Evolutionary conservation across 2,888 invertebrate genomes (phyloP).

Genomic region (Drosophila austrosaltans): DNA sequence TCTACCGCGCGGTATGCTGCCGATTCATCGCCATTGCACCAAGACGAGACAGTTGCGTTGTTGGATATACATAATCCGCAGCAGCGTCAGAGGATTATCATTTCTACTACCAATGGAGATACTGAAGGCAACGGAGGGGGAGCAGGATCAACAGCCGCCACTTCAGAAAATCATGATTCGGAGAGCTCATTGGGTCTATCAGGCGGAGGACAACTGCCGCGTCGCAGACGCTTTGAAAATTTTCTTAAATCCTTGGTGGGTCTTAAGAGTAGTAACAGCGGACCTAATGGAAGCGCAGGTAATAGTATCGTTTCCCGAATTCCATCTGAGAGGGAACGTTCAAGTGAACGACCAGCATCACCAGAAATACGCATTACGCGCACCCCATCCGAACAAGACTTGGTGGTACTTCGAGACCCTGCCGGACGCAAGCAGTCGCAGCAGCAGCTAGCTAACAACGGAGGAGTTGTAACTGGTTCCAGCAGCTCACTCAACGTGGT

Average conservation of each 20-base stretch:
- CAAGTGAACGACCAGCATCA: slow-evolving; percentile 71
- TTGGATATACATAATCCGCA: slow-evolving; percentile 75
- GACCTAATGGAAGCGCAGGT: slow-evolving; percentile 27
- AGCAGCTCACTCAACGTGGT: slow-evolving; percentile 82
- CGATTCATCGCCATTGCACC: slow-evolving; percentile 54
- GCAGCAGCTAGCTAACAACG: slow-evolving; percentile 56
- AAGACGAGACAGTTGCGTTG: slow-evolving; percentile 81
- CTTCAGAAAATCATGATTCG: slow-evolving; percentile 46
- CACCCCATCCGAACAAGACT: slow-evolving; percentile 82
- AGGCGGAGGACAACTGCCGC: slow-evolving; percentile 80
- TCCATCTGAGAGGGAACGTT: slow-evolving; percentile 39
- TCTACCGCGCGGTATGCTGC: slow-evolving; percentile 57
- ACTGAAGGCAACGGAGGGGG: slow-evolving; percentile 37
- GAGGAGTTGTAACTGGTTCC: slow-evolving; percentile 73
- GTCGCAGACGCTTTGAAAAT: slow-evolving; percentile 82
- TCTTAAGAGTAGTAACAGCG: slow-evolving; percentile 69
- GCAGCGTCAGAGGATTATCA: slow-evolving; percentile 80
- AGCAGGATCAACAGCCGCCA: slow-evolving; percentile 14
- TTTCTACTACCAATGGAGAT: slow-evolving; percentile 71
- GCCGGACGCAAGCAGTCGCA: slow-evolving; percentile 60
- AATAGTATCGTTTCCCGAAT: slow-evolving; percentile 29
- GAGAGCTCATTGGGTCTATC: slow-evolving; percentile 80
- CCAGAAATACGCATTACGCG: slow-evolving; percentile 82
- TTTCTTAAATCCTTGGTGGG: slow-evolving; percentile 83
- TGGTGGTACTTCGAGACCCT: slow-evolving; percentile 75